phyloP scores from a whole-genome alignment of 2,113 vertebrate genomes.

The Platysteira castanea region DNA sequence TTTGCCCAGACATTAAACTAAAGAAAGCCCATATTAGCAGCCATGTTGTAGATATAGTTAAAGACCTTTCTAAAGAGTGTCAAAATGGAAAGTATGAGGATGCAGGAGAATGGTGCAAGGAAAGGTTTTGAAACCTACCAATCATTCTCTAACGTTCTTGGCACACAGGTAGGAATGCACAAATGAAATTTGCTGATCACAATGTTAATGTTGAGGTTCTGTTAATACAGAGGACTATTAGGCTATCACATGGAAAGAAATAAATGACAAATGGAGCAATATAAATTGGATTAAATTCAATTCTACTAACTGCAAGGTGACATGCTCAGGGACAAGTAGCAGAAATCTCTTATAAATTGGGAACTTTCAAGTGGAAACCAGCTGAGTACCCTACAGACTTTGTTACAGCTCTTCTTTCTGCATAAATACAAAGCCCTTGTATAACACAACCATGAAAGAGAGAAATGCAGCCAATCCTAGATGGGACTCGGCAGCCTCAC shows the following conservation, averaged over 20 bases:
- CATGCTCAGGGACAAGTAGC: background rate
- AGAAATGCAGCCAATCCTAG: background rate
- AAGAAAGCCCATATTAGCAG: background rate
- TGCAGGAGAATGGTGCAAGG: background rate
- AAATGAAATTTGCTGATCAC: constrained; percentile 25
- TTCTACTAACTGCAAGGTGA: constrained; percentile 21
- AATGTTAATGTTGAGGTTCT: background rate
- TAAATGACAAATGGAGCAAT: constrained; percentile 23
- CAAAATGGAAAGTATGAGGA: background rate
- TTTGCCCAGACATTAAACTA: background rate
- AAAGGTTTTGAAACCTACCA: background rate
- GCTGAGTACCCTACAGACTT: background rate
- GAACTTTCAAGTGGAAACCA: constrained; percentile 37
- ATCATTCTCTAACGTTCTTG: background rate
- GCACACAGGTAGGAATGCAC: background rate
- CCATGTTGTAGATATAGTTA: background rate
- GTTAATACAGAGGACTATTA: constrained; percentile 18
- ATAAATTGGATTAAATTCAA: constrained; percentile 34
- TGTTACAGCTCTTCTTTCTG: background rate
- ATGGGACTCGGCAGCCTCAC: background rate
- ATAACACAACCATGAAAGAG: background rate
- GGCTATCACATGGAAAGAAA: constrained; percentile 9
- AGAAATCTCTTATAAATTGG: constrained; percentile 12
- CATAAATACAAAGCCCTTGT: background rate
- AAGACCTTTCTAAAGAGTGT: background rate